Evolutionary conservation across 2,888 invertebrate species (phyloP).

Genomic region (Encarsia formosa): DNA sequence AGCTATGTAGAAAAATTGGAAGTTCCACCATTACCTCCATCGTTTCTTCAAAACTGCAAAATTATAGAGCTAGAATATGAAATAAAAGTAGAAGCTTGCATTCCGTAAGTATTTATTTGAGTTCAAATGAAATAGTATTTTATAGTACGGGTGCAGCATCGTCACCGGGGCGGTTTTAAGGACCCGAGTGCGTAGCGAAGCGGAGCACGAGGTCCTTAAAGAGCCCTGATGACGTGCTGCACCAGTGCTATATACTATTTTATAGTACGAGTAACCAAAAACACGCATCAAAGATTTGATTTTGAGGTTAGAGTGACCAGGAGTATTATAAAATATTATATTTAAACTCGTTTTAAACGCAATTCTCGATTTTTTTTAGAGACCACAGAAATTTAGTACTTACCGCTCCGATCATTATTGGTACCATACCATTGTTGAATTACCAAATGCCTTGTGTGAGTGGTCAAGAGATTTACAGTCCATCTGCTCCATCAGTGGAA

Average conservation of each 20-base stretch:
- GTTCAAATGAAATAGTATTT: too few relatives aligned
- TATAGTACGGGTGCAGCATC: too few relatives aligned
- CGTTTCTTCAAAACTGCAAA: conserved; percentile 70
- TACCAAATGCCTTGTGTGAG: conserved; percentile 50
- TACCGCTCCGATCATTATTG: conserved; percentile 66
- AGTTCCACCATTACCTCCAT: conserved; percentile 72
- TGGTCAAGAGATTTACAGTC: conserved; percentile 50
- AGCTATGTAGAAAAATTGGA: conserved; percentile 64
- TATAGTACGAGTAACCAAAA: too few relatives aligned
- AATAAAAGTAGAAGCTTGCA: conserved; percentile 58
- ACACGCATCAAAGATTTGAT: too few relatives aligned
- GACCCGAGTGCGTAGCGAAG: too few relatives aligned
- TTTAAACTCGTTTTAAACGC: too few relatives aligned
- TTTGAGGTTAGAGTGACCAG: too few relatives aligned
- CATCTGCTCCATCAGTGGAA: conserved; percentile 41
- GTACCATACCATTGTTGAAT: conserved; percentile 68
- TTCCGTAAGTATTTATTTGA: conserved; percentile 40
- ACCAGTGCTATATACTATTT: too few relatives aligned
- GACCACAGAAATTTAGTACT: conserved; percentile 62
- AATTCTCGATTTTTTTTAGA: conserved; percentile 32
- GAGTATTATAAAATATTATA: conserved; percentile 3
- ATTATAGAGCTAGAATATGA: conserved; percentile 74
- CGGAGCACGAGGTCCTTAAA: too few relatives aligned
- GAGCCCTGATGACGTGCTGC: too few relatives aligned
- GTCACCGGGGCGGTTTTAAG: too few relatives aligned